Conservation (phyloP, 2,797 vertebrate species). For the Phyllotis vaccarum region DNA sequence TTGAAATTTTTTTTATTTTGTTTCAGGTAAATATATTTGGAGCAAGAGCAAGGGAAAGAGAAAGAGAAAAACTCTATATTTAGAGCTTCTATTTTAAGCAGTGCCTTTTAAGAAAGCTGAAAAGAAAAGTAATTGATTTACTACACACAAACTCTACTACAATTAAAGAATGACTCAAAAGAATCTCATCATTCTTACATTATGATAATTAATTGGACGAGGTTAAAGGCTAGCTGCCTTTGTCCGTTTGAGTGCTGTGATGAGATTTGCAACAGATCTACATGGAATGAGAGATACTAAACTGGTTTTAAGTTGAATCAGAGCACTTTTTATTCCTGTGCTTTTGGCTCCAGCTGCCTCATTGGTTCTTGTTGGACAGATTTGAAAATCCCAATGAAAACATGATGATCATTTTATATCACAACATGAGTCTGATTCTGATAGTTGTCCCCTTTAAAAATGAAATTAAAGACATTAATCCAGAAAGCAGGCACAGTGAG, state of each 20-base stretch:
- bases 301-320: neutral
- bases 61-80: neutral
- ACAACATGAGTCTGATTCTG: neutral
- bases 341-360: neutral
- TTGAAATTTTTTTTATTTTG: constrained; percentile 44
- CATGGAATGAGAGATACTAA: neutral
- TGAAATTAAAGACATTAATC: neutral
- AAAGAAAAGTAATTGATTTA: constrained; percentile 29
- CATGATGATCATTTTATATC: neutral
- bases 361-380: neutral
- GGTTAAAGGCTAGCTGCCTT: neutral
- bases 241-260: neutral
- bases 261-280: neutral
- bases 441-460: neutral
- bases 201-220: neutral
- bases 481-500: neutral
- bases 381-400: neutral
- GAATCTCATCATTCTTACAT: neutral
- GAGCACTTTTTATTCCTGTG: neutral
- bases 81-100: constrained; percentile 25
- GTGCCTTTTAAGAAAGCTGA: neutral
- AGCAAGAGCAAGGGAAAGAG: neutral
- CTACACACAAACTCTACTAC: neutral
- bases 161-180: neutral
- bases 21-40: constrained; percentile 42